Percentiles rank a stretch among this genome's conserved stretches.
Evolutionary conservation across 1,140 invertebrate species (phyloP).

Genomic region (Marisa cornuarietis): DNA sequence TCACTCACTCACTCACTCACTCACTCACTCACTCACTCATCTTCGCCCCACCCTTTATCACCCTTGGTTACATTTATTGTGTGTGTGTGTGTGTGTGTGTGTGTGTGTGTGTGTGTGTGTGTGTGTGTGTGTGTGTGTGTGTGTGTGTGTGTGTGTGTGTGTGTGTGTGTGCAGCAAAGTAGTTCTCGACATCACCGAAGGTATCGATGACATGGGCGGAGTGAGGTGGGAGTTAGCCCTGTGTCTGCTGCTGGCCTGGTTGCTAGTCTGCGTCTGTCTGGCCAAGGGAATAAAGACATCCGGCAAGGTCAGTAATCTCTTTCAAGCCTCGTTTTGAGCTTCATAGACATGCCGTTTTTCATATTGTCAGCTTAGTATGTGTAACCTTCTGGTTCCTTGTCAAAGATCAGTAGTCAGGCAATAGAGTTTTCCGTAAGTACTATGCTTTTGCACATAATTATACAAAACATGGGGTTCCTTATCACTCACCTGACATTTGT

Average conservation of each 20-base stretch:
- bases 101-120: constrained; percentile 35
- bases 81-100: background rate
- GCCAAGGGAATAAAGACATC: constrained; percentile 61
- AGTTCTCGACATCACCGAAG: constrained; percentile 58
- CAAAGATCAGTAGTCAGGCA: no score
- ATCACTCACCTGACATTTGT: no score
- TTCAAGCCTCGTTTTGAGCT: no score
- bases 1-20: background rate
- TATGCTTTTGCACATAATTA: no score
- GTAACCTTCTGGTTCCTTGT: no score
- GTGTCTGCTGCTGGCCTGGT: constrained; percentile 56
- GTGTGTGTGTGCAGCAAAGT: constrained; percentile 39
- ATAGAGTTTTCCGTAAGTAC: no score
- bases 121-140: no score
- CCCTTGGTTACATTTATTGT: background rate
- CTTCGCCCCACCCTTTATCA: background rate
- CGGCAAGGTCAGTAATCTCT: constrained; percentile 49
- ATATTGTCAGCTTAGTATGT: no score
- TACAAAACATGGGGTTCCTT: no score
- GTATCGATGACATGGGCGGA: constrained; percentile 52
- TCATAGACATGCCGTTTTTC: no score
- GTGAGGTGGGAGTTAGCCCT: constrained; percentile 56
- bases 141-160: no score
- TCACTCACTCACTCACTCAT: background rate
- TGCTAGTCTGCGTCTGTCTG: constrained; percentile 57